Percentiles rank a stretch among this genome's conserved stretches.
Evolutionary conservation across 1,140 invertebrate genomes (phyloP).

Genomic region (Limonius californicus): DNA sequence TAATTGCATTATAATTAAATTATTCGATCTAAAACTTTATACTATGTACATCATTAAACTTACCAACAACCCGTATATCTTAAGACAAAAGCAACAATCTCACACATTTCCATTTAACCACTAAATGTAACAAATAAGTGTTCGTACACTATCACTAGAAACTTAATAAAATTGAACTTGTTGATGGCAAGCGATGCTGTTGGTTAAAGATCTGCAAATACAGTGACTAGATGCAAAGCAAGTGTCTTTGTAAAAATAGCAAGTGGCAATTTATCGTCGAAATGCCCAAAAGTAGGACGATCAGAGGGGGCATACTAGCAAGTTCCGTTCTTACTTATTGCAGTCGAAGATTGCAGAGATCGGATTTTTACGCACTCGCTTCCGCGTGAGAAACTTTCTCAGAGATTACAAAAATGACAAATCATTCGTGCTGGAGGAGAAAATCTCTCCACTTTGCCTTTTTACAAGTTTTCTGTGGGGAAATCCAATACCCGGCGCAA

Average conservation of each 20-base stretch:
- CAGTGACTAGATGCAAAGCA: conserved; percentile 32
- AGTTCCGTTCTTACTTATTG: conserved; percentile 26
- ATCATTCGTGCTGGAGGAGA: too few relatives aligned
- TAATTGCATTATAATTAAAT: too few relatives aligned
- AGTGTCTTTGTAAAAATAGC: conserved; percentile 31
- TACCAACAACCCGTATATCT: not conserved
- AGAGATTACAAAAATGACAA: too few relatives aligned
- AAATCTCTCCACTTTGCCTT: too few relatives aligned
- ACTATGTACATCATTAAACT: too few relatives aligned
- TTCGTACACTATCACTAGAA: conserved; percentile 3
- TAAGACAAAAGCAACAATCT: conserved; percentile 17
- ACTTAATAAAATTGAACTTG: not conserved
- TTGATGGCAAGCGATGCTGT: not conserved
- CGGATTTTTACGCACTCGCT: conserved; percentile 14
- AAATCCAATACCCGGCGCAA: too few relatives aligned
- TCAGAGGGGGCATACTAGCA: conserved; percentile 13
- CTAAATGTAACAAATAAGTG: not conserved
- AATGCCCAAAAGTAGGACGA: conserved; percentile 28
- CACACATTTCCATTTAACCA: conserved; percentile 28
- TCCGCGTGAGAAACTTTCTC: not conserved
- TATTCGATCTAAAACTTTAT: too few relatives aligned
- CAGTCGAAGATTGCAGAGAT: conserved; percentile 2
- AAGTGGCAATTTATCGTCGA: conserved; percentile 23
- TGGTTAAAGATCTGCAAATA: not conserved
- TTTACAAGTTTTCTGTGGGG: too few relatives aligned